Evolutionary conservation across 2,113 vertebrate genomes (phyloP).

Genomic region (Channa maculata): DNA sequence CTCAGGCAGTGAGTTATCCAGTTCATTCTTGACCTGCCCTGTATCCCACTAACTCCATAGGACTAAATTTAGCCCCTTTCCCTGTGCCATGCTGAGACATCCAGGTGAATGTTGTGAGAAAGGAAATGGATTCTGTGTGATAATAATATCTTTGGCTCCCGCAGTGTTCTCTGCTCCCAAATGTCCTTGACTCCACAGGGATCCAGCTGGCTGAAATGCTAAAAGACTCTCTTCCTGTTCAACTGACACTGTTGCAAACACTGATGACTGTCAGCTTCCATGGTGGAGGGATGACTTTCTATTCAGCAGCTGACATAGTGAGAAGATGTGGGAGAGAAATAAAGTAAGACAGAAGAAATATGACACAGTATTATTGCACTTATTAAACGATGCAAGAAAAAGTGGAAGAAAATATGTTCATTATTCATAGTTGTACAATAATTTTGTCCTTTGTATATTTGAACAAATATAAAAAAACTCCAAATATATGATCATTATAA

Average conservation of each 20-base stretch:
- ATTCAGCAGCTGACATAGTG: not conserved
- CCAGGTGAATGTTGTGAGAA: slow-evolving; percentile 48
- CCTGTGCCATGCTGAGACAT: slow-evolving; percentile 43
- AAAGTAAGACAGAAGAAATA: not conserved
- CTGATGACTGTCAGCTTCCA: slow-evolving; percentile 22
- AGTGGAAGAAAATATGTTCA: not conserved
- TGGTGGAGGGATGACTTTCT: slow-evolving; percentile 3
- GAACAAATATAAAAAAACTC: too few relatives aligned
- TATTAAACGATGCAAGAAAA: not conserved
- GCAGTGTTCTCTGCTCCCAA: slow-evolving; percentile 18
- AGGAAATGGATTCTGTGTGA: slow-evolving; percentile 53
- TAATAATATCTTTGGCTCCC: slow-evolving; percentile 56
- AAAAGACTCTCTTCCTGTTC: slow-evolving; percentile 23
- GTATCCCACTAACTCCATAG: slow-evolving; percentile 2
- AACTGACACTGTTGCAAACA: slow-evolving; percentile 31
- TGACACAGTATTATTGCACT: not conserved
- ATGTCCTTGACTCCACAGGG: slow-evolving; percentile 34
- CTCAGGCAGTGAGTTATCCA: slow-evolving; percentile 7
- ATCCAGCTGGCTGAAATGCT: slow-evolving; percentile 35
- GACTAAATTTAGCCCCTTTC: slow-evolving; percentile 54
- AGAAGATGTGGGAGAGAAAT: not conserved
- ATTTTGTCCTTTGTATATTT: too few relatives aligned
- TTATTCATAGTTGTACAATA: too few relatives aligned
- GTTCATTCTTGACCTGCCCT: not conserved
- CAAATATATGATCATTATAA: too few relatives aligned